These are phyloP conservation scores for Nesidiocoris tenuis DNA, from an alignment of 2,888 invertebrate species.

Conservation along the genomic window DNA sequence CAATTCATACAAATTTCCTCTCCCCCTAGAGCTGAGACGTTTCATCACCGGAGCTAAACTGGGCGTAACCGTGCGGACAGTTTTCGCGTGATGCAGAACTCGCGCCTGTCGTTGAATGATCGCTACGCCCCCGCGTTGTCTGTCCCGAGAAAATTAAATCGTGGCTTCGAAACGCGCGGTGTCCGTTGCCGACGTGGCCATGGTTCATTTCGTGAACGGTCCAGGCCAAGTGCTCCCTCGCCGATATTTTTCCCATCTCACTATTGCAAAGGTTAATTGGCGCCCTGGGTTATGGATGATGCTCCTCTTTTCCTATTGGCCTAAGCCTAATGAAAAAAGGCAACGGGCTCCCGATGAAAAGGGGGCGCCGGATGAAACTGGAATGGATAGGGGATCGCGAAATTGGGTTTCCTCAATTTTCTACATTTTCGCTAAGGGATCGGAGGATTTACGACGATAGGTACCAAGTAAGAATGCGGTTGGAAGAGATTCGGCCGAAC, in stretches of 20 bases:
- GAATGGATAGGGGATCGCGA: too few species aligned
- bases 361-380: too few species aligned
- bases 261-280: not conserved
- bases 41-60: too few species aligned
- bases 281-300: not conserved
- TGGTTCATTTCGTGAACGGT: not conserved
- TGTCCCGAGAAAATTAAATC: not conserved
- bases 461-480: too few species aligned
- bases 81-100: too few species aligned
- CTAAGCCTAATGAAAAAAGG: not conserved
- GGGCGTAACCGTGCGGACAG: too few species aligned
- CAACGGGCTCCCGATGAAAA: not conserved
- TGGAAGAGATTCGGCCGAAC: too few species aligned
- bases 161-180: not conserved
- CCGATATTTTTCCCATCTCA: not conserved
- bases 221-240: not conserved
- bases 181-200: not conserved
- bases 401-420: too few species aligned
- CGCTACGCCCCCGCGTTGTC: not conserved
- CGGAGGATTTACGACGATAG: too few species aligned
- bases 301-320: not conserved
- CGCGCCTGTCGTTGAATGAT: not conserved
- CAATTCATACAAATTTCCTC: too few species aligned
- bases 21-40: too few species aligned
- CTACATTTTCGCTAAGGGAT: too few species aligned